phyloP scores from a whole-genome alignment of 2,113 vertebrate species.

The Ia io region DNA sequence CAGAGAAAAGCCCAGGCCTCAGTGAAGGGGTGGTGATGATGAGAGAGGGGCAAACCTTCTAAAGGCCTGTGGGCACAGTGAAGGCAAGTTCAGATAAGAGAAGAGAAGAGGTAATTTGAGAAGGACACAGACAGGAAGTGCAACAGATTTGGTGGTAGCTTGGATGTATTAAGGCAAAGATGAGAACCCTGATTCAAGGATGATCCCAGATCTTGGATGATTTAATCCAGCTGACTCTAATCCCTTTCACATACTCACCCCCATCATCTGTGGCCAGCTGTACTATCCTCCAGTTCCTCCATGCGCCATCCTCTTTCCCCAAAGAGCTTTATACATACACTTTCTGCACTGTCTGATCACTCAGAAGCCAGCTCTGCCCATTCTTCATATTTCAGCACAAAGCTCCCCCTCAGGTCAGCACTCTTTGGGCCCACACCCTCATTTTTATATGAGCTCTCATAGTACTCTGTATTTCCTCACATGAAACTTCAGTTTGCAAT shows the following conservation, averaged over 20 bases:
- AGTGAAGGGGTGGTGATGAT: neutral
- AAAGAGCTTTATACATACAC: too few relatives aligned
- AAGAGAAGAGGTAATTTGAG: neutral
- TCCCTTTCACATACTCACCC: neutral
- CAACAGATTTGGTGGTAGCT: neutral
- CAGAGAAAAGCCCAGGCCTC: neutral
- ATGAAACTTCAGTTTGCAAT: neutral
- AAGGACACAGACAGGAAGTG: neutral
- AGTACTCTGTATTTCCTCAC: neutral
- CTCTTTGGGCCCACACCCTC: neutral
- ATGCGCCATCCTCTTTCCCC: fast-evolving
- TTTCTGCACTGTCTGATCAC: fast-evolving
- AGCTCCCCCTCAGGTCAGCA: neutral
- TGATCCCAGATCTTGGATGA: fast-evolving
- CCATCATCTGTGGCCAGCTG: neutral
- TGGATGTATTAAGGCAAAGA: neutral
- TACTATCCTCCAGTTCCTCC: neutral
- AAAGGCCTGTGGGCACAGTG: neutral
- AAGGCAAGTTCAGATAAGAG: neutral
- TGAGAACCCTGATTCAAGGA: fast-evolving
- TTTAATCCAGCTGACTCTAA: neutral
- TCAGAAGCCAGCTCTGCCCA: neutral
- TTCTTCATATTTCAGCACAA: neutral
- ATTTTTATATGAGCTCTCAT: neutral
- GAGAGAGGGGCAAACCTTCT: neutral